Base-by-base conservation (phyloP, 1,140 invertebrate species). In the Drosophila seguyi region DNA sequence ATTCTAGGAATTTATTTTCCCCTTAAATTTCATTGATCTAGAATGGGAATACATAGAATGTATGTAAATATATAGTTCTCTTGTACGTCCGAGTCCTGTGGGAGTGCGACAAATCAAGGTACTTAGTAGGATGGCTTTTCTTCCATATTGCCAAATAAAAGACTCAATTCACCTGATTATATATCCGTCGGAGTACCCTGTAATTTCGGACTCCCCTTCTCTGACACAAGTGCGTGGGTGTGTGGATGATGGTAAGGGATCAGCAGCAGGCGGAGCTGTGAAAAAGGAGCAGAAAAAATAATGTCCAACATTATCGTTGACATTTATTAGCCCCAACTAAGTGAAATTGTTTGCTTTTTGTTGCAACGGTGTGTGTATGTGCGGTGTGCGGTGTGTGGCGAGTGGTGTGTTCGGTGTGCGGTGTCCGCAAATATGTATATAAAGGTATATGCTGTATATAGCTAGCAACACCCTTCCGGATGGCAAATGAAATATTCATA, bases 221-320 rank as follows among this genome's bases (percentile, higher is more conserved):
- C 41, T 34, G 50, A 18, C 36, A 41, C 16, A 36, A 20, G 29
- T 68, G 22, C 27, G 41, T 13, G 6, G 18, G 25, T 44, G 52
- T 65, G 44, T 39, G 20, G 27, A 7, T n/a, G 11, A 42, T 22
- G 34, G 31, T 14, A 27, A 29, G 22, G 42, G 14, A n/a, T n/a
- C n/a, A n/a, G 10, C 31, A 45, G 38, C 31, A 27, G 13, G 29
- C 14, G 14, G 13, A 52, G 61, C 20, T 11, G 18, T 25, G 29
- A 56, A 39, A 57, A 57, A 25, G 41, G 22, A 61, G 48, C 27
- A 56, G 62, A 71, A 78, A 76, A 78, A 78, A 79, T 82, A 87
- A 87, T 87, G 83, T 87, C 67, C 59, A 82, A 87, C 83, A 87
- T 87, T 87, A 87, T 87, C 83, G 76, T 87, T 87, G 83, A 87